Evolutionary conservation across 2,797 vertebrate genomes (phyloP).

Genomic region (Pristis pectinata): DNA sequence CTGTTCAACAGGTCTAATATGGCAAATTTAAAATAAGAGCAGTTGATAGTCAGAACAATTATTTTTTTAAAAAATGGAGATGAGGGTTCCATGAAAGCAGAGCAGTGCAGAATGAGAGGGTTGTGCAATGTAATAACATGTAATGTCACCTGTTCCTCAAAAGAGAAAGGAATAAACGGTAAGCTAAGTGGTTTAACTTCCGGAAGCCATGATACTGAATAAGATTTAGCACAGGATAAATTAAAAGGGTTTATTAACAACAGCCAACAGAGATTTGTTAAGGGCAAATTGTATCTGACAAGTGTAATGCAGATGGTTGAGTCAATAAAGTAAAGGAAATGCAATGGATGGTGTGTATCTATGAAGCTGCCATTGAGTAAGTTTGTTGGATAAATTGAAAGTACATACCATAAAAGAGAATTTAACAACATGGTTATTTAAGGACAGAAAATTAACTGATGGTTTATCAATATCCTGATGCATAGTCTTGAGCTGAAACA

Average conservation of each 20-base stretch:
- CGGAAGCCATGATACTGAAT: background rate
- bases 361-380: background rate
- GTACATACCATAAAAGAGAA: background rate
- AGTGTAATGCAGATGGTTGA: background rate
- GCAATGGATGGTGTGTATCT: background rate
- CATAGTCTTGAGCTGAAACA: too few species aligned
- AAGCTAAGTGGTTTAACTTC: background rate
- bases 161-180: background rate
- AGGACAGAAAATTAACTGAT: background rate
- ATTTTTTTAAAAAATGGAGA: too few species aligned
- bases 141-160: background rate
- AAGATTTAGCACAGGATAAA: background rate
- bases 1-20: background rate
- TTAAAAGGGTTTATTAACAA: background rate
- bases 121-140: background rate
- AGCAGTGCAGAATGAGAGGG: background rate
- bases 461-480: too few species aligned
- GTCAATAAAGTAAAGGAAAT: background rate
- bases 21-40: background rate
- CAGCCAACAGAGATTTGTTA: background rate
- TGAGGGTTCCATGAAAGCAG: background rate
- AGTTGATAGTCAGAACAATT: background rate
- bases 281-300: background rate
- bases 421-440: background rate
- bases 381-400: background rate